These are phyloP conservation scores for Dipodomys spectabilis DNA, from an alignment of 2,113 vertebrate species.

Conservation along the genomic window DNA sequence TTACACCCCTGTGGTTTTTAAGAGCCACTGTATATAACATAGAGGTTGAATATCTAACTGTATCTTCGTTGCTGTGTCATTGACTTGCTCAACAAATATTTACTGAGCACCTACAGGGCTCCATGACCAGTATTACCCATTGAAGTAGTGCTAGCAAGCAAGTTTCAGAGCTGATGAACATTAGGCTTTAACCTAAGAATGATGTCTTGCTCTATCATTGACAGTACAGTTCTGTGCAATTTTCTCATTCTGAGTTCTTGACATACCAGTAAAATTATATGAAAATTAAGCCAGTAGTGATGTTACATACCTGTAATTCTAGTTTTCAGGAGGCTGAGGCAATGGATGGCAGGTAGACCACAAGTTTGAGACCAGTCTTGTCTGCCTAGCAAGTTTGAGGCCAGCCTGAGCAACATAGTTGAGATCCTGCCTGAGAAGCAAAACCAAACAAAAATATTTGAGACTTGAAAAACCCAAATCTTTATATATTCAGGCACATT, in stretches of 20 bases:
- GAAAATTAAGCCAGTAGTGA: too few species aligned
- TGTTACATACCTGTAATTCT: too few species aligned
- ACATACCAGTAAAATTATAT: neutral
- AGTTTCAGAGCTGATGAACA: neutral
- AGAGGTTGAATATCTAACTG: neutral
- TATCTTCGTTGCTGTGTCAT: neutral
- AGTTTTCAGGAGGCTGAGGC: too few species aligned
- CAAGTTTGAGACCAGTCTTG: too few species aligned
- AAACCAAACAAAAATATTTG: neutral
- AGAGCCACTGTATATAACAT: neutral
- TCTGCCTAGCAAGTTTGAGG: too few species aligned
- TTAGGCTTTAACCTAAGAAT: neutral
- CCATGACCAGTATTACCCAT: neutral
- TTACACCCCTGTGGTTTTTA: neutral
- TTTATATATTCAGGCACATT: conserved; percentile 17
- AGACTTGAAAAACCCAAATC: neutral
- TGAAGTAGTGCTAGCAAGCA: neutral
- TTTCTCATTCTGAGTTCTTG: conserved; percentile 5
- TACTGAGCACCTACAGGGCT: neutral
- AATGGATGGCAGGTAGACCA: too few species aligned
- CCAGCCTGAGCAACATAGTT: too few species aligned
- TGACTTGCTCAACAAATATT: neutral
- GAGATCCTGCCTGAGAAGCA: too few species aligned
- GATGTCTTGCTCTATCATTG: neutral
- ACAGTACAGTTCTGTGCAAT: neutral